Percentiles rank a stretch among this genome's conserved stretches.
Conservation (phyloP, 1,140 invertebrate genomes). For the Bemisia tabaci region DNA sequence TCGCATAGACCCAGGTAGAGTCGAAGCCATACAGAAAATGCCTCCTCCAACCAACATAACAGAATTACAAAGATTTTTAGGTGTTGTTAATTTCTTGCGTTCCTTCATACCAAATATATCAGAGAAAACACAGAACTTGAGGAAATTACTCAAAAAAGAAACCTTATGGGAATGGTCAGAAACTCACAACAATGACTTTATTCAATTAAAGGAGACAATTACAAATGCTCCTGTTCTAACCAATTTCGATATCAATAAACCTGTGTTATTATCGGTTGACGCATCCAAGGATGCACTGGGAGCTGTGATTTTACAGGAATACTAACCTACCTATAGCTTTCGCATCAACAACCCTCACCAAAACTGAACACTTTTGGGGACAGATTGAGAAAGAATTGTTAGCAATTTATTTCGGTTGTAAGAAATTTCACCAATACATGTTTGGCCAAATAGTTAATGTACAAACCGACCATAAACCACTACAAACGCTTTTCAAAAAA, state of each 20-base stretch:
- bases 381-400: constrained; percentile 35
- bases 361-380: constrained; percentile 27
- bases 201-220: constrained; percentile 22
- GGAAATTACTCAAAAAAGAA: constrained; percentile 23
- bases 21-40: no score
- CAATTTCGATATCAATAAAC: constrained; percentile 21
- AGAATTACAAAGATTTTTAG: no score
- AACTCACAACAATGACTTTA: constrained; percentile 20
- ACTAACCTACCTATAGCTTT: constrained; percentile 26
- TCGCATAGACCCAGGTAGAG: no score
- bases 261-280: constrained; percentile 23
- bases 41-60: no score
- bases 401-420: constrained; percentile 28
- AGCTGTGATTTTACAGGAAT: no score
- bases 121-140: constrained; percentile 18
- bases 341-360: constrained; percentile 25
- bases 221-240: constrained; percentile 21
- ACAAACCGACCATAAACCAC: constrained; percentile 32
- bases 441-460: constrained; percentile 25
- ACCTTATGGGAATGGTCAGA: constrained; percentile 20
- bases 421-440: constrained; percentile 27
- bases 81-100: no score
- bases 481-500: no score
- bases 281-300: constrained; percentile 26
- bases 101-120: no score